These are phyloP conservation scores for Pangasius mekongensis DNA, from an alignment of 2,797 vertebrate species.

Conservation along the genomic window DNA sequence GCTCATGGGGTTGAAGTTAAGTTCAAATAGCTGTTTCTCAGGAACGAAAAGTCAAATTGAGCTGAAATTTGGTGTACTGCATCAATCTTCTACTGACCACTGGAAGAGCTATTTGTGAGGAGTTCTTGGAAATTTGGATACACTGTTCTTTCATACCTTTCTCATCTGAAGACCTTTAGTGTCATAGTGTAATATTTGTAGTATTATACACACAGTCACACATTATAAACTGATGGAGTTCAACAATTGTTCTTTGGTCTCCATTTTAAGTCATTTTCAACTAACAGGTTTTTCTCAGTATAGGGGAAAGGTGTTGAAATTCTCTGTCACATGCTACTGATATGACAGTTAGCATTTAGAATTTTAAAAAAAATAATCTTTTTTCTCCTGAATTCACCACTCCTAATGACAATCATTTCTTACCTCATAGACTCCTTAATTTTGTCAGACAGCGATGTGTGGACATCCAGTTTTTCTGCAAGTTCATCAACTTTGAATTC, in stretches of 20 bases:
- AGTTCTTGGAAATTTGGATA: not conserved
- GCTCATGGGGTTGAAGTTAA: no score
- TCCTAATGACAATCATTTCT: not conserved
- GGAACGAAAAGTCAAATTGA: no score
- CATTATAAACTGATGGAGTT: not conserved
- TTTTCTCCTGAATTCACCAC: not conserved
- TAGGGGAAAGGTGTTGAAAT: not conserved
- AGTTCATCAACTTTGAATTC: slow-evolving; percentile 70
- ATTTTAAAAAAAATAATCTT: not conserved
- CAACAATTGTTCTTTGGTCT: not conserved
- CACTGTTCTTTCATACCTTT: not conserved
- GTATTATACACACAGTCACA: not conserved
- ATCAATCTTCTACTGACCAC: no score
- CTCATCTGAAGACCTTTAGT: not conserved
- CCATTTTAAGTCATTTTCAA: not conserved
- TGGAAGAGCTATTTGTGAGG: no score
- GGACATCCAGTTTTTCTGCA: slow-evolving; percentile 63
- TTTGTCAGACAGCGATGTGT: slow-evolving; percentile 62
- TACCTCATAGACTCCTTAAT: slow-evolving; percentile 67
- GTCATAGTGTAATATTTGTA: not conserved
- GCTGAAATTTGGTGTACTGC: no score
- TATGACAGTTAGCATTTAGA: not conserved
- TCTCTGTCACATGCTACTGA: not conserved
- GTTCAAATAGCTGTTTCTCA: no score
- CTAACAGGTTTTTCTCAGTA: not conserved